Conservation (phyloP, 2,888 invertebrate species). For the Salticus scenicus region DNA sequence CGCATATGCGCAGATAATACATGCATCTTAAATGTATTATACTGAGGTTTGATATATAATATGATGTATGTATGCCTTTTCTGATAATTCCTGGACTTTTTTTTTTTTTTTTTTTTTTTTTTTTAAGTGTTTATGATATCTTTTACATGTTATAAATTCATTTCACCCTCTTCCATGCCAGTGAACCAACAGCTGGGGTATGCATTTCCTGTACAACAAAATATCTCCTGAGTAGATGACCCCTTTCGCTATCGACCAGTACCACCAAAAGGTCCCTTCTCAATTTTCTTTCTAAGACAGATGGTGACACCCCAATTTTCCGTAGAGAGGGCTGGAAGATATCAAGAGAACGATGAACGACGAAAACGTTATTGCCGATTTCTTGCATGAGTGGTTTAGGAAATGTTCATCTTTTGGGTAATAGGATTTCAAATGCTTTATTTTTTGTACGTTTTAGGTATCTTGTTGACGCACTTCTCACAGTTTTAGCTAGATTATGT, state of each 20-base stretch:
- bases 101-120: too few relatives aligned
- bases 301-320: neutral
- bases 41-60: too few relatives aligned
- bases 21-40: too few relatives aligned
- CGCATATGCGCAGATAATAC: too few relatives aligned
- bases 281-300: neutral
- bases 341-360: neutral
- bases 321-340: neutral
- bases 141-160: too few relatives aligned
- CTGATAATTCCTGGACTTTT: too few relatives aligned
- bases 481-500: too few relatives aligned
- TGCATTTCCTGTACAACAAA: neutral
- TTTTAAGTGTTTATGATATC: too few relatives aligned
- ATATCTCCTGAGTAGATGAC: neutral
- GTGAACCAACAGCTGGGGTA: neutral
- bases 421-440: neutral
- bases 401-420: neutral
- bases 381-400: neutral
- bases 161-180: too few relatives aligned
- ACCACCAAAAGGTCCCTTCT: neutral
- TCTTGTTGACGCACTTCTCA: too few relatives aligned
- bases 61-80: too few relatives aligned
- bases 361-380: slow-evolving; percentile 1
- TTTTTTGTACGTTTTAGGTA: too few relatives aligned
- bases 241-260: neutral